A percentile compares a stretch with the other conserved stretches of the same genome.
Conservation (phyloP, 1,140 invertebrate genomes). For the Steinernema khuongi region DNA sequence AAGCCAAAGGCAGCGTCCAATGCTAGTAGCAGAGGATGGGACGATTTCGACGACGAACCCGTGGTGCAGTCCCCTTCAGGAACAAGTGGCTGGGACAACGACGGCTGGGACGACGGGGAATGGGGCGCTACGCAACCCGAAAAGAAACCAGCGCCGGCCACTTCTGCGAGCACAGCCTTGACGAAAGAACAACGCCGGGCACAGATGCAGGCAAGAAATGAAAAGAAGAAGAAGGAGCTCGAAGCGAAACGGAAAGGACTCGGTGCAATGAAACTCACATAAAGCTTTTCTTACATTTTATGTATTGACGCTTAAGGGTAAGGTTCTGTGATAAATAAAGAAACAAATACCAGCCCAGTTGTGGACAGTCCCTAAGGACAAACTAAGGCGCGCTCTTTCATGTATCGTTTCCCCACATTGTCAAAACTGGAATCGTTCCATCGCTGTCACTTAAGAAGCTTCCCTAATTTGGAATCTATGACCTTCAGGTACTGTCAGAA, state of each 20-base stretch:
- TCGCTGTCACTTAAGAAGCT: too few relatives aligned
- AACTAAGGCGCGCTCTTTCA: too few relatives aligned
- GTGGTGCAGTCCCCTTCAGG: background rate
- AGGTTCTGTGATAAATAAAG: too few relatives aligned
- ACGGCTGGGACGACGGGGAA: conserved; percentile 30
- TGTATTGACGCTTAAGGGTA: too few relatives aligned
- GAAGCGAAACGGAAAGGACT: conserved; percentile 36
- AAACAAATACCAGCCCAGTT: too few relatives aligned
- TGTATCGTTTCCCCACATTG: too few relatives aligned
- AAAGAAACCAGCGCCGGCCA: background rate
- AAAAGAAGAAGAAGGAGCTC: conserved; percentile 35
- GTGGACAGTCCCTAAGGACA: too few relatives aligned
- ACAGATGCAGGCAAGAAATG: conserved; percentile 35
- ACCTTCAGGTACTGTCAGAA: too few relatives aligned
- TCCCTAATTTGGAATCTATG: too few relatives aligned
- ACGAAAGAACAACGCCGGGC: conserved; percentile 29
- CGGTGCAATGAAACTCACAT: conserved; percentile 39
- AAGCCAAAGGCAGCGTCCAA: background rate
- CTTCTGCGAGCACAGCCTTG: background rate
- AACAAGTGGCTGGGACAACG: background rate
- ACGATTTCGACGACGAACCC: conserved; percentile 25
- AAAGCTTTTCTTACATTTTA: too few relatives aligned
- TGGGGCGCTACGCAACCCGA: conserved; percentile 21
- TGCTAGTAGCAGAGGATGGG: background rate
- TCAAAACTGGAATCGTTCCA: too few relatives aligned